Evolutionary conservation across 2,888 invertebrate genomes (phyloP), one percentile per base, ranked within the genome.

Genomic region (Hirtodrosophila histrioides): DNA sequence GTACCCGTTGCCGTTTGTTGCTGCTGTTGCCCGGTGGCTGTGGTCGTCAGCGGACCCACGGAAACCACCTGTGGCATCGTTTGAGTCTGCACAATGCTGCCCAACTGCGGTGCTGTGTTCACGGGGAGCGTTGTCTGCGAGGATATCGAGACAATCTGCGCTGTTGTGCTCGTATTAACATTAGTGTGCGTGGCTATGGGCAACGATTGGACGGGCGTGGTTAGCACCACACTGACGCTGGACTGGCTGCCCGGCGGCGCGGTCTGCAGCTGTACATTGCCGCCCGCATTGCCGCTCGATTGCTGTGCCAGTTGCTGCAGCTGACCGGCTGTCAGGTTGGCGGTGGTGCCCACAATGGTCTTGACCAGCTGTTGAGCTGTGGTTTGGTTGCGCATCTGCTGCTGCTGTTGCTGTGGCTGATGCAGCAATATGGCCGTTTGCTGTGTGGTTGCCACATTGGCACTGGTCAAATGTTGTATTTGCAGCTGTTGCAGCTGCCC

Each of bases 271-370:
- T 89, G 90, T 27, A 89, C 72, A 11, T 41, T 75, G 39, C 69
- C 65, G 1, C 74, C 68, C 9, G 69, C 74, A 48, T 75, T 72
- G 17, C 53, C 70, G 3, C 86, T 71, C 4, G 75, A 53, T 50
- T 89, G 90, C 45, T 90, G 91, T 0, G 90, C 82, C 56, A 93
- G 92, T 36, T 93, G 92, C 4, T 93, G 92, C 63, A 93, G 91
- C 36, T 93, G 93, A 0, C 93, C 93, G 3, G 93, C 92, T 2
- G 88, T 89, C 3, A 91, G 66, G 24, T 85, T 85, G 17, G 82
- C 67, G 0, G 82, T 82, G 5, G 85, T 81, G 17, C 91, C 87
- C 6, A 92, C 91, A 61, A 92, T 90, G 0, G 92, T 90, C 71
- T 92, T 92, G 1, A 92, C 91, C 62, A 92, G 86, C 72, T 92